phyloP scores from a whole-genome alignment of 2,888 invertebrate species.

The Cantharis flavilabris region DNA sequence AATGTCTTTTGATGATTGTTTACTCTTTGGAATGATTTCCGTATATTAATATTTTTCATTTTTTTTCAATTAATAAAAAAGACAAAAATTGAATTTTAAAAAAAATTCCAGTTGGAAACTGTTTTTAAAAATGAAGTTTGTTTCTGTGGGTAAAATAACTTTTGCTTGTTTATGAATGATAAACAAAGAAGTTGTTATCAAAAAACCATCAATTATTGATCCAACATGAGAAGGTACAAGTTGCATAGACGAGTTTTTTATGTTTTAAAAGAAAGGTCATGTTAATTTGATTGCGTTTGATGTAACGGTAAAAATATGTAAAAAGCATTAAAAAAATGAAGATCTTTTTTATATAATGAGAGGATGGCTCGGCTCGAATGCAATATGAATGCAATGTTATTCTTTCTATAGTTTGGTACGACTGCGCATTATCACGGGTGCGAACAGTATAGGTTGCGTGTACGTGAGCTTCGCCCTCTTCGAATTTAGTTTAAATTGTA shows the following conservation, averaged over 20 bases:
- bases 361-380: neutral
- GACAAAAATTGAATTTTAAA: no score
- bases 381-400: constrained; percentile 3
- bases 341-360: neutral
- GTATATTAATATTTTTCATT: no score
- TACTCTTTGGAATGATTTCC: no score
- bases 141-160: neutral
- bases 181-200: neutral
- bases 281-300: neutral
- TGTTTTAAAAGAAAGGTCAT: neutral
- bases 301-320: neutral
- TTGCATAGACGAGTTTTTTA: neutral
- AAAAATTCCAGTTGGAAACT: neutral
- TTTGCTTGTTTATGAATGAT: neutral
- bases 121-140: neutral
- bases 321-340: neutral
- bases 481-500: constrained; percentile 49
- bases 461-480: constrained; percentile 51
- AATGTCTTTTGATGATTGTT: no score
- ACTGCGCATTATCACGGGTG: constrained; percentile 47
- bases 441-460: constrained; percentile 45
- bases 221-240: neutral
- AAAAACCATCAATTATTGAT: neutral
- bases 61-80: no score
- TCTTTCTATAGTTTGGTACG: constrained; percentile 11